Percentiles rank a stretch among this genome's conserved stretches.
These are phyloP conservation scores for Tetragonisca angustula DNA, from an alignment of 2,888 invertebrate genomes.

Conservation along the genomic window DNA sequence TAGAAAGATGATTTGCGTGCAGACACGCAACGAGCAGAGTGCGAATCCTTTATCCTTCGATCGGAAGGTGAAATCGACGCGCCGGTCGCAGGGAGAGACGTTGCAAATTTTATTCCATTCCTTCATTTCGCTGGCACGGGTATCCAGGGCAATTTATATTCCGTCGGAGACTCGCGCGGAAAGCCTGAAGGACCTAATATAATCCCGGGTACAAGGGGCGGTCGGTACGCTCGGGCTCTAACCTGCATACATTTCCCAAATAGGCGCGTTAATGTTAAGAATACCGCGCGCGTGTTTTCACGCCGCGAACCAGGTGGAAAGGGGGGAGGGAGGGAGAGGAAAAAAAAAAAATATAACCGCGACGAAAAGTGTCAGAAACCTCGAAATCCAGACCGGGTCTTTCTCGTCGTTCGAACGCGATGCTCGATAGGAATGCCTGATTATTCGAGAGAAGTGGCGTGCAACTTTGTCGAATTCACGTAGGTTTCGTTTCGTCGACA, in stretches of 20 bases:
- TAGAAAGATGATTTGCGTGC: neutral
- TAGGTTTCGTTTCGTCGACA: no score
- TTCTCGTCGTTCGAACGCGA: neutral
- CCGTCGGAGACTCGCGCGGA: constrained; percentile 67
- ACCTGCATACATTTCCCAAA: constrained; percentile 76
- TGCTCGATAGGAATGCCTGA: neutral
- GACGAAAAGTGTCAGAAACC: constrained; percentile 52
- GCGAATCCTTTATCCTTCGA: neutral
- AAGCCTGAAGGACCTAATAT: constrained; percentile 76
- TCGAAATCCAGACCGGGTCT: neutral
- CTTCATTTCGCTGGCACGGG: constrained; percentile 72
- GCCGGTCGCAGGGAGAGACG: neutral
- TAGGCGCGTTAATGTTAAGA: constrained; percentile 75
- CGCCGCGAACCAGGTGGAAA: constrained; percentile 10
- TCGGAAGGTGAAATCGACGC: constrained; percentile 23
- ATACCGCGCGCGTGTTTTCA: constrained; percentile 67
- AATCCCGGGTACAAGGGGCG: constrained; percentile 73
- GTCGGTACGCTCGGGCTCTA: constrained; percentile 67
- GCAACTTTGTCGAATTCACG: no score
- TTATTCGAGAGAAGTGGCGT: neutral
- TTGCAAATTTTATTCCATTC: constrained; percentile 70
- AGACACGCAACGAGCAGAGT: no score
- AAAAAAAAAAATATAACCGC: constrained; percentile 36
- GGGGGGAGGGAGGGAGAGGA: constrained; percentile 28
- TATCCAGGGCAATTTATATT: constrained; percentile 78